These are phyloP conservation scores for Aphidius gifuensis DNA, from an alignment of 1,140 invertebrate genomes.

Conservation along the genomic window DNA sequence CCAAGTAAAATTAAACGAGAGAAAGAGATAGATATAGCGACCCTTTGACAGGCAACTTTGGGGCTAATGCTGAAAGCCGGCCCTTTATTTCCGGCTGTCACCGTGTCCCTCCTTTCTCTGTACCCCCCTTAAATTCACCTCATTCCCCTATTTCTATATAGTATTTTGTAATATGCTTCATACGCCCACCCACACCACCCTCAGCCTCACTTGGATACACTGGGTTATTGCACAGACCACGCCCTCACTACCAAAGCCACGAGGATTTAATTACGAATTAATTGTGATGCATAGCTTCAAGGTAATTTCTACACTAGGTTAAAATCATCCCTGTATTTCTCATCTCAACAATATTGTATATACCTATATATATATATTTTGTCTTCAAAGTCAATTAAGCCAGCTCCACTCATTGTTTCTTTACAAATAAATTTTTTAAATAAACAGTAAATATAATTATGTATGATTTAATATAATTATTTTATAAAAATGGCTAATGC, in stretches of 20 bases:
- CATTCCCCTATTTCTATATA: conserved; percentile 9
- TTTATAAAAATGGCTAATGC: too few relatives aligned
- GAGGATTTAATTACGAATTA: conserved; percentile 46
- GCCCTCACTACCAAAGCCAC: conserved; percentile 26
- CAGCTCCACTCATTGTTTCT: too few relatives aligned
- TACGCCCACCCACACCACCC: conserved; percentile 12
- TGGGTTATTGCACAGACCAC: conserved; percentile 22
- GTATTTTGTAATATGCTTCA: conserved; percentile 18
- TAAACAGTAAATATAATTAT: too few relatives aligned
- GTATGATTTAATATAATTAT: too few relatives aligned
- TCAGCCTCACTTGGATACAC: conserved; percentile 16
- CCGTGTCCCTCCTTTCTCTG: conserved; percentile 18
- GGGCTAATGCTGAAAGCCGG: conserved; percentile 37
- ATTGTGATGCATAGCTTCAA: conserved; percentile 39
- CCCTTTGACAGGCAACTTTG: conserved; percentile 37
- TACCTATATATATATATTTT: too few relatives aligned
- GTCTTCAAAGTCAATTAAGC: too few relatives aligned
- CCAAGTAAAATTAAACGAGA: background rate
- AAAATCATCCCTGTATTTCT: conserved; percentile 23
- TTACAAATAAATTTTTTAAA: too few relatives aligned
- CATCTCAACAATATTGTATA: background rate
- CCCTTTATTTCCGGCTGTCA: conserved; percentile 49
- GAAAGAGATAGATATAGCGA: conserved; percentile 26
- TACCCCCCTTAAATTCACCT: conserved; percentile 28
- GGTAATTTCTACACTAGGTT: conserved; percentile 35